These are phyloP conservation scores for Drosophila mayaguana DNA, from an alignment of 2,888 invertebrate genomes.

Conservation along the genomic window DNA sequence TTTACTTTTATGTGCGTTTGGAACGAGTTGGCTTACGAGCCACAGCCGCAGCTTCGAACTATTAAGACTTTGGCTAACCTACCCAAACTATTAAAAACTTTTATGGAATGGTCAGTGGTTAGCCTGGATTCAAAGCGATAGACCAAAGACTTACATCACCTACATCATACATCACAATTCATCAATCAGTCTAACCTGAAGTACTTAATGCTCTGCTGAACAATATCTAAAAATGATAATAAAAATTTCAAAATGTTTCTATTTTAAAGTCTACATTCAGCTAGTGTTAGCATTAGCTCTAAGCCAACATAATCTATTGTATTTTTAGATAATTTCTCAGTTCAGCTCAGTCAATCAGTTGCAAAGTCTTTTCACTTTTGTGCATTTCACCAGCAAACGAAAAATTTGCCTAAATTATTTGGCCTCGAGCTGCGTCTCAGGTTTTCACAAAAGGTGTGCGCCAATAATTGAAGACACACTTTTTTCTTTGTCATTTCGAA, in stretches of 20 bases:
- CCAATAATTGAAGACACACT: constrained; percentile 34
- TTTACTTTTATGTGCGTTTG: constrained; percentile 1
- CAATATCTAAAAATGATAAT: neutral
- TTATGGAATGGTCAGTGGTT: neutral
- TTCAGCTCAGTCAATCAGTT: constrained; percentile 18
- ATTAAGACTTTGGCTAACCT: neutral
- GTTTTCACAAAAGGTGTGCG: constrained; percentile 52
- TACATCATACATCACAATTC: neutral
- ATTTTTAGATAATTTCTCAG: constrained; percentile 9
- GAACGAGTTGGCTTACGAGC: neutral
- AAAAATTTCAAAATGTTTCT: no score
- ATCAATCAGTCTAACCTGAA: neutral
- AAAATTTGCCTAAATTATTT: constrained; percentile 29
- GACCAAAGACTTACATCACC: neutral
- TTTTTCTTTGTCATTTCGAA: constrained; percentile 9
- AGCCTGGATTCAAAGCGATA: neutral
- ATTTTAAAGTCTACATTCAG: neutral
- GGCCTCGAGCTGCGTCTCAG: constrained; percentile 16
- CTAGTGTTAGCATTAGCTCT: neutral
- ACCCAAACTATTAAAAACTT: neutral
- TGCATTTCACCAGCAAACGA: constrained; percentile 49
- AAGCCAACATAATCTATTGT: neutral
- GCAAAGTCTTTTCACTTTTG: constrained; percentile 63
- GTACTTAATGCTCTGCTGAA: neutral
- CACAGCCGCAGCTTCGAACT: neutral